phyloP scores from a whole-genome alignment of 2,113 vertebrate genomes.

The Sterrhoptilus dennistouni region DNA sequence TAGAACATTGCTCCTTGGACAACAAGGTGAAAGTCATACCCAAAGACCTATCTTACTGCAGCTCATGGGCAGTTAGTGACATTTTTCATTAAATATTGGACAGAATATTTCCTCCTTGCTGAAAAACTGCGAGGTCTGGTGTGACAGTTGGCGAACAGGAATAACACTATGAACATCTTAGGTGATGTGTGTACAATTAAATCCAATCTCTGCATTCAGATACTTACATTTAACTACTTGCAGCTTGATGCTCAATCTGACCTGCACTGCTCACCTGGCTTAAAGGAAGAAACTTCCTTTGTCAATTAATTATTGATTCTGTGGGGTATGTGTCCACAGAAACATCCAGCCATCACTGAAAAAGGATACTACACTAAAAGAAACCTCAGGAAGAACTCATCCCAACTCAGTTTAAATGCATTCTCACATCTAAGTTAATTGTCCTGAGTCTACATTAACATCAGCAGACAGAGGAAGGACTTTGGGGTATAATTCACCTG shows the following conservation, averaged over 20 bases:
- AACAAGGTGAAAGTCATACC: neutral
- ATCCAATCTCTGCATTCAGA: neutral
- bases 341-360: neutral
- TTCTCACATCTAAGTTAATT: neutral
- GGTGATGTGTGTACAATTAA: neutral
- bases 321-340: neutral
- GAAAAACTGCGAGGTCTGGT: neutral
- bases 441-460: neutral
- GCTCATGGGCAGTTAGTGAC: neutral
- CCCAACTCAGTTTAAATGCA: neutral
- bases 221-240: neutral
- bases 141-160: neutral
- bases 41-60: neutral
- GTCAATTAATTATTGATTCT: neutral
- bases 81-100: neutral
- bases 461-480: neutral
- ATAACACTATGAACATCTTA: neutral
- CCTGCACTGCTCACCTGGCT: neutral
- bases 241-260: neutral
- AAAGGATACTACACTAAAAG: neutral
- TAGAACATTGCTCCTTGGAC: neutral
- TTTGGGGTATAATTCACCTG: neutral
- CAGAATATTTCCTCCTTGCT: neutral
- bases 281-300: neutral
- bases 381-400: neutral